phyloP scores from a whole-genome alignment of 53 echinoderm and acorn worm genomes.

The Paelopatides confundens region DNA sequence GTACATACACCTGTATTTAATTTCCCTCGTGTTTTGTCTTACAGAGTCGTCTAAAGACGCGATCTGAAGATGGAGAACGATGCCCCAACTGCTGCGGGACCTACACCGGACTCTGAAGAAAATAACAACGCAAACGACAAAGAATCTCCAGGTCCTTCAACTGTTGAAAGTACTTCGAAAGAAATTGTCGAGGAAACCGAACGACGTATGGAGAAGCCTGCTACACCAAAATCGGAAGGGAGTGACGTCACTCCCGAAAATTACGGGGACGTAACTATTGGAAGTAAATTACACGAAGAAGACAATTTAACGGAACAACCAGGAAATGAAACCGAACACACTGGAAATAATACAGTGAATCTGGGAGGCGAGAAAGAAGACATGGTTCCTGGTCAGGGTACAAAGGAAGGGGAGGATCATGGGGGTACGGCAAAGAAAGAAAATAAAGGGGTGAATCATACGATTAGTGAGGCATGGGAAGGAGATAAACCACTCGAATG shows the following conservation, averaged over 20 bases:
- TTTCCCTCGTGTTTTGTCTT: not conserved
- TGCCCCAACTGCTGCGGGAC: constrained; percentile 39
- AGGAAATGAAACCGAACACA: not conserved
- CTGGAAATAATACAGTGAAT: not conserved
- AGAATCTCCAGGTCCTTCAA: constrained; percentile 10
- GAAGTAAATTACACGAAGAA: not conserved
- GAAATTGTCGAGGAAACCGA: not conserved
- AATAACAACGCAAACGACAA: constrained; percentile 38
- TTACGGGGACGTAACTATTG: constrained; percentile 10
- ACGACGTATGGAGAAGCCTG: constrained; percentile 3
- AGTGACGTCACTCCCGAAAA: not conserved
- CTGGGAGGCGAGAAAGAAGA: not conserved
- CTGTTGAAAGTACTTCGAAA: constrained; percentile 16
- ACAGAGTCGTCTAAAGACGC: not conserved
- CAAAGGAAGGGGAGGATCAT: constrained; percentile 5
- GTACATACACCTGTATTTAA: constrained; percentile 15
- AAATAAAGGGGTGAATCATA: not conserved
- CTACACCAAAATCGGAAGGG: constrained; percentile 2
- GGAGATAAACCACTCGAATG: not conserved
- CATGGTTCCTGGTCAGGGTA: not conserved
- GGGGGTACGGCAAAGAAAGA: not conserved
- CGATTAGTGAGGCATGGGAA: not conserved
- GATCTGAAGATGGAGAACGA: constrained; percentile 23
- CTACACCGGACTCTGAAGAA: constrained; percentile 40
- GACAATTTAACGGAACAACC: not conserved